Evolutionary conservation across 2,888 invertebrate species (phyloP), one percentile per base, ranked within the genome.

Genomic region (Maniola hyperantus): DNA sequence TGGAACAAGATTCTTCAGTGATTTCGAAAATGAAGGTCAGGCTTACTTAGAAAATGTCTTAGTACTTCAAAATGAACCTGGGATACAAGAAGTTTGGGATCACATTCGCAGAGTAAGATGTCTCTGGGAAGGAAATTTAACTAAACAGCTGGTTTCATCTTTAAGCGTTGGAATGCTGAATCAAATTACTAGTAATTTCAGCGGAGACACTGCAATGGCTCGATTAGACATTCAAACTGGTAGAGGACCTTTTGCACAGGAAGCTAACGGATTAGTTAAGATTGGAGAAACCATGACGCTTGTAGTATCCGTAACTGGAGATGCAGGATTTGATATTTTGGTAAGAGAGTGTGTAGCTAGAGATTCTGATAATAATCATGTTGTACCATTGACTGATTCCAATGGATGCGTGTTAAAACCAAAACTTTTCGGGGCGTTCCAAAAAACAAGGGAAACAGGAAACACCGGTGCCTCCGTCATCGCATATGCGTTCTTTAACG

Each of bases 261-360:
- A 95, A 64, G 96, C 96, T 0, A 95, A 95, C 71, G 96, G 96
- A 0, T 89, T 97, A 46, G 95, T 97, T 7, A 96, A 96, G 84
- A 97, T 97, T 72, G 97, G 97, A 63, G 96, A 97, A 82, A 93
- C 93, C 0, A 96, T 97, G 95, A 97, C 97, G 0, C 87, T 97
- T 67, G 97, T 96, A 2, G 95, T 97, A 6, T 94, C 96, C 0
- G 96, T 97, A 1, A 95, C 95, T 65, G 97, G 97, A 0, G 96
- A 96, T 80, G 94, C 96, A 63, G 96, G 95, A 4, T 96, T 96
- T 76, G 96, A 97, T 82, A 93, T 97, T 55, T 94, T 95, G 77
- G 96, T 97, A 0, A 93, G 95, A 78, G 96, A 96, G 77, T 97
- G 97, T 77, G 86, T 95, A 26, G 97, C 97, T 0, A 94, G 95